A percentile compares a stretch with the other conserved stretches of the same genome.
phyloP scores from a whole-genome alignment of 1,140 invertebrate genomes.

The Drosophila ogumai region DNA sequence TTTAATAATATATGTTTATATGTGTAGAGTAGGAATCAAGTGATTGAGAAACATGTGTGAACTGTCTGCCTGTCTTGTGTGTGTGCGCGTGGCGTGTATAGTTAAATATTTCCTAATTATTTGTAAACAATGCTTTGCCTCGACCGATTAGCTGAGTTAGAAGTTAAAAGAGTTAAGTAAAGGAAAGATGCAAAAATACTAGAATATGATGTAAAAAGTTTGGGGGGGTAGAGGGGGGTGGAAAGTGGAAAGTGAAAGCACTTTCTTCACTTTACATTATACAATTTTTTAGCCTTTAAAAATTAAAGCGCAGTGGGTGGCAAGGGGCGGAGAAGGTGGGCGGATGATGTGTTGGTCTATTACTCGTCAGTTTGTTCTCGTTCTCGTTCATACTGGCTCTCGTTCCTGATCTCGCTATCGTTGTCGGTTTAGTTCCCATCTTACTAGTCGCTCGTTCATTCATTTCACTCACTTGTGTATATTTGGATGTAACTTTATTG shows the following conservation, averaged over 20 bases:
- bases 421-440: too few relatives aligned
- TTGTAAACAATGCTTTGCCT: conserved; percentile 19
- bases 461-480: background rate
- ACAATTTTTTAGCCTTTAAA: conserved; percentile 22
- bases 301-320: conserved; percentile 38
- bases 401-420: background rate
- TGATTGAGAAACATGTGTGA: conserved; percentile 56
- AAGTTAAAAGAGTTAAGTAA: conserved; percentile 11
- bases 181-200: conserved; percentile 32
- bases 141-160: conserved; percentile 5
- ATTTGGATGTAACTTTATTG: conserved; percentile 2
- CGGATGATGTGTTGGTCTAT: conserved; percentile 22
- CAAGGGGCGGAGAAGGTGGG: conserved; percentile 35
- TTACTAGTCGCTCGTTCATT: background rate
- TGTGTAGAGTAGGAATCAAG: conserved; percentile 36
- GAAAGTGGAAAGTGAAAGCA: conserved; percentile 54
- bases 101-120: conserved; percentile 40
- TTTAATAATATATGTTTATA: conserved; percentile 22
- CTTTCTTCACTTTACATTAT: conserved; percentile 60
- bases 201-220: conserved; percentile 41
- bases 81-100: conserved; percentile 5
- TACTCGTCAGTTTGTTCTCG: background rate
- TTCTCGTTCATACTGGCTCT: background rate
- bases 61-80: conserved; percentile 1
- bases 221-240: background rate